Base-by-base conservation (phyloP, 1,140 invertebrate genomes). In the Meloidogyne chitwoodi region DNA sequence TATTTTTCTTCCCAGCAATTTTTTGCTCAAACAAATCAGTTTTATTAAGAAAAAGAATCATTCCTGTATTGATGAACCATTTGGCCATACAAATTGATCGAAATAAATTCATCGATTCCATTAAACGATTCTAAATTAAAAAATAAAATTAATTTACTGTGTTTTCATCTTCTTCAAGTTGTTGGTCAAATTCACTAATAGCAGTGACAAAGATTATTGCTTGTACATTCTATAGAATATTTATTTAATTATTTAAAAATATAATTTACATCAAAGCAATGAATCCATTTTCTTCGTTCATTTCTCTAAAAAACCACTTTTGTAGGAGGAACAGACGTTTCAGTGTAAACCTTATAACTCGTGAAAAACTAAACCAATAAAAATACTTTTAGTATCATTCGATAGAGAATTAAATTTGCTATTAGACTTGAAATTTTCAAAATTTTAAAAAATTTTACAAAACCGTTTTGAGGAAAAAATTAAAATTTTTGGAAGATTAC, bases 61-160 rank as follows among this genome's bases (percentile, higher is more conserved):
- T 95, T 79, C 96, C 98, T 81, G 94, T 96, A 90, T 98, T 95
- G 90, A 97, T 94, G 91, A 99, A 99, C 96, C 95, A 98, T 79
- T 96, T 96, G 91, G 99, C 99, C 88, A 95, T 98, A 90, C 99
- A 98, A 90, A 99, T 99, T 87, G 96, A 98, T 91, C 96, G 94
- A 91, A 99, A 99, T 89, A 99, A 91, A 88, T 96, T 95, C 91
- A 98, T 98, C 84, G 94, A 96, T 91, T 99, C 96, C 89, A 98
- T 95, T 96, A 99, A 98, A 90, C 96, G 95, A 91, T 99, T 99
- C 95, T 96, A 87, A 41, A 91, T 38, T 34, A 14, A 38, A n/a
- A n/a, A 66, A 31, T 31, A 31, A 31, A 31, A 6, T 2, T 31
- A 31, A 3, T 31, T 84, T 81, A 90, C 90, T 85, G 90, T 90